phyloP scores from a whole-genome alignment of 2,797 vertebrate species.

The Nannoperca obscura region DNA sequence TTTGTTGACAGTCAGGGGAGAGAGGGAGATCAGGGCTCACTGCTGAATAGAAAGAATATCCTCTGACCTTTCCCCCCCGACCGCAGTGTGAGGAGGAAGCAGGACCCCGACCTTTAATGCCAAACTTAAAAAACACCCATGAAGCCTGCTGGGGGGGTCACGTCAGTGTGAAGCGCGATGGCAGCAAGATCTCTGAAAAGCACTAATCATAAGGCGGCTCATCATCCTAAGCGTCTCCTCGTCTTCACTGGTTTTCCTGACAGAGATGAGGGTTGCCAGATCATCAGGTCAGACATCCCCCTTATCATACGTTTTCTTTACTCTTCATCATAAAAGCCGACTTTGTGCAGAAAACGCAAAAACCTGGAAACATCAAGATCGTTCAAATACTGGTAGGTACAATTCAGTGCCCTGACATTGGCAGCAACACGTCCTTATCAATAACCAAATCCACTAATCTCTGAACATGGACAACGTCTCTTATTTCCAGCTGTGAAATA shows the following conservation, averaged over 20 bases:
- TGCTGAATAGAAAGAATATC: conserved; percentile 28
- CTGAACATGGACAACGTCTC: background rate
- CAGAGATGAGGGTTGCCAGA: no score
- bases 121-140: conserved; percentile 34
- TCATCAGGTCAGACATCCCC: no score
- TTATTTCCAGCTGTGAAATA: conserved; percentile 22
- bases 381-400: no score
- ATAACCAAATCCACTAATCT: background rate
- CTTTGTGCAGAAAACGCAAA: no score
- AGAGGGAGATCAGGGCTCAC: conserved; percentile 17
- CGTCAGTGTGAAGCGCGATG: background rate
- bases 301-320: no score
- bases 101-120: conserved; percentile 9
- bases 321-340: no score
- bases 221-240: background rate
- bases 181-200: background rate
- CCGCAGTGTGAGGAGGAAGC: conserved; percentile 15
- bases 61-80: conserved; percentile 44
- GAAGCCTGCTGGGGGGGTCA: conserved; percentile 8
- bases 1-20: conserved; percentile 36
- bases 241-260: conserved; percentile 11
- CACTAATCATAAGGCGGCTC: background rate
- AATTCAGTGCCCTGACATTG: no score
- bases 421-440: no score
- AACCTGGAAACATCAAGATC: no score